Conservation (phyloP, 2,888 invertebrate species). For the Drosophila nr. medialis region DNA sequence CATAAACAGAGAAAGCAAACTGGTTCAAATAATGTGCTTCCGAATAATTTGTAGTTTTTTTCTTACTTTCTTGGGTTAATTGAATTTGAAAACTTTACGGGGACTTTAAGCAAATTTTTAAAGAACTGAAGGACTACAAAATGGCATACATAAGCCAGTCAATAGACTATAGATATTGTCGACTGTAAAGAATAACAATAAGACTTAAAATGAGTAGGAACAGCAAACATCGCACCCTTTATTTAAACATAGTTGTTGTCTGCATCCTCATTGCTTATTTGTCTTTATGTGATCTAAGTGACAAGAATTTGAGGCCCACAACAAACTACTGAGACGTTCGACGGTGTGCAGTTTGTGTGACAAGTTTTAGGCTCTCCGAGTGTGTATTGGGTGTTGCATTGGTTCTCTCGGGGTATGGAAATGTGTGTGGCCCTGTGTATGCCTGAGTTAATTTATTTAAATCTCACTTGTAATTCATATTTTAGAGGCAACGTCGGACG, state of each 20-base stretch:
- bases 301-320: constrained; percentile 23
- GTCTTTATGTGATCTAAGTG: constrained; percentile 32
- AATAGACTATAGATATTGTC: not conserved
- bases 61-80: not conserved
- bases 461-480: constrained; percentile 77
- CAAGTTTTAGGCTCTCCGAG: constrained; percentile 25
- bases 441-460: constrained; percentile 73
- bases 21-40: not conserved
- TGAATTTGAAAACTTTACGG: not conserved
- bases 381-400: constrained; percentile 26
- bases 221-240: constrained; percentile 16
- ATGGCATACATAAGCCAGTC: not conserved
- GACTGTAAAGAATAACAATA: not conserved
- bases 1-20: not conserved
- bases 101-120: not conserved
- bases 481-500: constrained; percentile 59
- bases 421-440: constrained; percentile 47
- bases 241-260: constrained; percentile 3
- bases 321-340: constrained; percentile 19
- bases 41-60: not conserved
- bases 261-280: constrained; percentile 4
- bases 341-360: constrained; percentile 13
- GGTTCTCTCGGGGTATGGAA: constrained; percentile 1
- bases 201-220: constrained; percentile 7
- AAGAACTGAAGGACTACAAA: not conserved